A percentile compares a stretch with the other conserved stretches of the same genome.
phyloP scores from a whole-genome alignment of 2,113 vertebrate species.

The Elanoides forficatus region DNA sequence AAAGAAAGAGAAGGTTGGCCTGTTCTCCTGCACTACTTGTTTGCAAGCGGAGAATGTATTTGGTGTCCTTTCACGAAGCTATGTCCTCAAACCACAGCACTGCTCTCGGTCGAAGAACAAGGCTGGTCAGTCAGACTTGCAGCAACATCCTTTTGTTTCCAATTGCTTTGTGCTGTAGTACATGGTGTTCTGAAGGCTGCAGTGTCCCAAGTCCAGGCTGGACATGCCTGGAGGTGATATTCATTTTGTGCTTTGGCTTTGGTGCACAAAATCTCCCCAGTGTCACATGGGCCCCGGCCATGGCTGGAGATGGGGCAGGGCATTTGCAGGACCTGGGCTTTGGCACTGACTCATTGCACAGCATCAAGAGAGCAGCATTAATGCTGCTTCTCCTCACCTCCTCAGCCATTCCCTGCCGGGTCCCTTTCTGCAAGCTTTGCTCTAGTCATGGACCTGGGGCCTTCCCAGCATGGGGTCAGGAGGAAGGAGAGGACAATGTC shows the following conservation, averaged over 20 bases:
- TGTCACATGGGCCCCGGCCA: too few species aligned
- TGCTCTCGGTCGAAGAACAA: neutral
- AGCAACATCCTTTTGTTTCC: neutral
- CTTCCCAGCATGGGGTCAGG: neutral
- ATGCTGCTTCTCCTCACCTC: neutral
- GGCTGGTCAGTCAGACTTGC: constrained; percentile 70
- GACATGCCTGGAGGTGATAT: neutral
- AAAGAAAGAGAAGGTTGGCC: neutral
- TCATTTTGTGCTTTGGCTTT: neutral
- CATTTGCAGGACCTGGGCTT: neutral
- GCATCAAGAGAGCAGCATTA: neutral
- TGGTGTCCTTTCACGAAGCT: neutral
- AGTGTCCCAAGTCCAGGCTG: rapidly evolving
- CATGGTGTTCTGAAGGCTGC: neutral
- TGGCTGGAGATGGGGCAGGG: neutral
- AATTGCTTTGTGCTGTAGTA: neutral
- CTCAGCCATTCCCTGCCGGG: neutral
- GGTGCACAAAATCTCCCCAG: neutral
- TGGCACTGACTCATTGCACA: neutral
- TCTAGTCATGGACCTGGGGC: neutral
- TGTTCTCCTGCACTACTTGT: neutral
- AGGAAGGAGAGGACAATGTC: neutral
- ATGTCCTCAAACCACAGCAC: neutral
- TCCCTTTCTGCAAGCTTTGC: neutral
- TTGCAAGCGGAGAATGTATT: neutral